A percentile compares a stretch with the other conserved stretches of the same genome.
Conservation (phyloP, 2,888 invertebrate species). For the Drosophila planitibia region DNA sequence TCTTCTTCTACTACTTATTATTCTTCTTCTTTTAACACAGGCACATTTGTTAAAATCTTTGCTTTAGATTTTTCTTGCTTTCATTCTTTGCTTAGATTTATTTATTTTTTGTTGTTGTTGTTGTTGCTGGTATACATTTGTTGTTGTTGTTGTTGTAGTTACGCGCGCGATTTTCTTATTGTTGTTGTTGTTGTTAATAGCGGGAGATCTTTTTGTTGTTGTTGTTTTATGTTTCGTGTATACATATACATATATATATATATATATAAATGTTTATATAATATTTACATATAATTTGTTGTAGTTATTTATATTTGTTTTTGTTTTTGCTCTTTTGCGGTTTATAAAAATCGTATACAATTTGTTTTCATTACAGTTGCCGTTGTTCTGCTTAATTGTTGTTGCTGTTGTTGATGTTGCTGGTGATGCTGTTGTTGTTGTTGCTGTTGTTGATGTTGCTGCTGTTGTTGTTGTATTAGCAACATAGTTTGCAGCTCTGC, state of each 20-base stretch:
- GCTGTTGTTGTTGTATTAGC: constrained; percentile 40
- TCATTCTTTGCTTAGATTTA: constrained; percentile 57
- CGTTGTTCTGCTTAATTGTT: constrained; percentile 51
- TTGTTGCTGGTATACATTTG: constrained; percentile 67
- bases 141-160: constrained; percentile 60
- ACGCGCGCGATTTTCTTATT: constrained; percentile 68
- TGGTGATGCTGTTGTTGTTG: constrained; percentile 53
- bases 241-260: constrained; percentile 32
- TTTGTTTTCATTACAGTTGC: constrained; percentile 62
- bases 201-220: constrained; percentile 69
- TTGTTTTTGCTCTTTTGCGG: constrained; percentile 59
- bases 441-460: constrained; percentile 38
- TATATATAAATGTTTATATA: constrained; percentile 63
- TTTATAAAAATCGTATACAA: constrained; percentile 82
- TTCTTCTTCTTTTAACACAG: constrained; percentile 69
- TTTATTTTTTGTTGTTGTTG: constrained; percentile 53
- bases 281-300: constrained; percentile 77
- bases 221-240: constrained; percentile 28
- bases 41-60: constrained; percentile 80
- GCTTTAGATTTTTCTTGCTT: constrained; percentile 45
- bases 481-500: constrained; percentile 56
- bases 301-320: constrained; percentile 35
- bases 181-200: constrained; percentile 54
- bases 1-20: constrained; percentile 20
- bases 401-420: constrained; percentile 41